Conservation (phyloP, 1,140 invertebrate genomes). For the Drosophila kanapiae region DNA sequence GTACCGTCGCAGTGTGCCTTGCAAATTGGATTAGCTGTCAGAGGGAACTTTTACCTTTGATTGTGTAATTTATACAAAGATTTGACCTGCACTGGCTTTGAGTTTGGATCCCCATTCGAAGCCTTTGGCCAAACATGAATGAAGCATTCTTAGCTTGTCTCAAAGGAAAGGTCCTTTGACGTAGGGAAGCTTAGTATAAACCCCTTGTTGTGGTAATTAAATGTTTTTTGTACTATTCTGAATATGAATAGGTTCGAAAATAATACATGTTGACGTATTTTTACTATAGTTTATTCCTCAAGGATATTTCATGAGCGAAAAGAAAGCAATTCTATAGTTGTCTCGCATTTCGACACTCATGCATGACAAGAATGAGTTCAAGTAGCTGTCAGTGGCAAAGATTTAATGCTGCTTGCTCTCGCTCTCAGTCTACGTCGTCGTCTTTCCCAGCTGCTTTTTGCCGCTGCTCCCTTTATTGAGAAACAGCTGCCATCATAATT, state of each 20-base stretch:
- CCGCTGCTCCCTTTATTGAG: constrained; percentile 63
- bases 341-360: constrained; percentile 52
- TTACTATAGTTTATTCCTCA: background rate
- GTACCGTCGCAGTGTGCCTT: constrained; percentile 10
- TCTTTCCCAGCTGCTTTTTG: constrained; percentile 9
- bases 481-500: constrained; percentile 83
- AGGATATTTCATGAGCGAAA: background rate
- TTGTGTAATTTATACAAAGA: constrained; percentile 69
- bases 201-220: background rate
- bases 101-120: background rate
- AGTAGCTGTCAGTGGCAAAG: constrained; percentile 73
- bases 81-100: constrained; percentile 25
- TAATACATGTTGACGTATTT: background rate
- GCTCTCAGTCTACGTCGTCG: background rate
- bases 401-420: constrained; percentile 69
- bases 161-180: constrained; percentile 18
- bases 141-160: constrained; percentile 7
- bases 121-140: constrained; percentile 15
- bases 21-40: constrained; percentile 76
- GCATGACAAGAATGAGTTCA: constrained; percentile 78
- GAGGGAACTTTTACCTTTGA: constrained; percentile 31
- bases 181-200: no score
- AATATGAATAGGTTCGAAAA: no score
- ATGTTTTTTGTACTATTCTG: background rate
- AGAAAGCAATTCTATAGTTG: constrained; percentile 34